Evolutionary conservation across 2,113 vertebrate species (phyloP).

Genomic region (Talpa occidentalis): DNA sequence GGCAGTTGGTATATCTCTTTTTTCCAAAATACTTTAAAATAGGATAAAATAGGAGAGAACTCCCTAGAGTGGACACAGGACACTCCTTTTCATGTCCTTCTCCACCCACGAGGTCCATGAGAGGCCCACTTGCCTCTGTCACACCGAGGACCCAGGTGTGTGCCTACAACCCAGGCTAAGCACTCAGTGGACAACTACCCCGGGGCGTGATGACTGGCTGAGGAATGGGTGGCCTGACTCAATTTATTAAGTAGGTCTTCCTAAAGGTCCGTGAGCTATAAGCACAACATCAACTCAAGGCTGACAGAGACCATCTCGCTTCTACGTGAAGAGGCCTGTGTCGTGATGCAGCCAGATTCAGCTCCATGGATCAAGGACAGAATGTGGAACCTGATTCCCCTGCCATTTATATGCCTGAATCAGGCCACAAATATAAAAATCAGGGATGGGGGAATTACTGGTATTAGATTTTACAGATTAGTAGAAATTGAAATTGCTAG

Average conservation of each 20-base stretch:
- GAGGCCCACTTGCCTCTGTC: neutral
- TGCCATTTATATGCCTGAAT: neutral
- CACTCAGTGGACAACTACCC: neutral
- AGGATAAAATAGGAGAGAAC: neutral
- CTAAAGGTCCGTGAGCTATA: neutral
- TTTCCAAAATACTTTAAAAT: constrained; percentile 47
- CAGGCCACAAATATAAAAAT: neutral
- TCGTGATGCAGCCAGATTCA: neutral
- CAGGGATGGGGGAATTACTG: neutral
- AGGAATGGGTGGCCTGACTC: neutral
- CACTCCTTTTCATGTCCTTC: neutral
- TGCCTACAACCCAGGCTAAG: neutral
- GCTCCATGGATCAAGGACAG: neutral
- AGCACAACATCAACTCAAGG: neutral
- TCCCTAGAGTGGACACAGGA: neutral
- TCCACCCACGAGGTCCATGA: neutral
- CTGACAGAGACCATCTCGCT: neutral
- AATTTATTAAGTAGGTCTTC: neutral
- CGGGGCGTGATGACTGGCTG: neutral
- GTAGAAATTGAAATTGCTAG: neutral
- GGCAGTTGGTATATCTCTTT: neutral
- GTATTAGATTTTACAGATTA: neutral
- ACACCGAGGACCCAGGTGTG: neutral
- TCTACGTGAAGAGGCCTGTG: neutral
- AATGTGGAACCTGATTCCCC: neutral